Evolutionary conservation across 2,113 vertebrate genomes (phyloP), one percentile per base, ranked within the genome.

Genomic region (Nothobranchius furzeri): DNA sequence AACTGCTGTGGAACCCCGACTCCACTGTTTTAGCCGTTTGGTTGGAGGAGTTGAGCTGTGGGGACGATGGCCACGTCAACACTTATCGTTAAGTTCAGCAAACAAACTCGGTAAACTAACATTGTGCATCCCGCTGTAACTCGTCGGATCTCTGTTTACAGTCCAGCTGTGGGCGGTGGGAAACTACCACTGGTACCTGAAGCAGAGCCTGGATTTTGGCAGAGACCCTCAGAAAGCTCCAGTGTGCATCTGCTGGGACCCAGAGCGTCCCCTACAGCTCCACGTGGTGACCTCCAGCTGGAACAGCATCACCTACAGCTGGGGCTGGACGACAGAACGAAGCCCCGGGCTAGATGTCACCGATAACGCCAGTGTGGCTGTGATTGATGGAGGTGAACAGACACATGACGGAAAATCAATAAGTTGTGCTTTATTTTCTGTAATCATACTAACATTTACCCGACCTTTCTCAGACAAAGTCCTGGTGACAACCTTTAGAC

Each of bases 141-240:
- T 7, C 7, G 37, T 40, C 17, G 30, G 14, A 20, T 55, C 9
- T 50, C 0, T 9, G 1, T 30, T 66, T 76, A 0, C 76, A 99
- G 98, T 99, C 88, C 96, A 98, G 85, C 90, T 99, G 49, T 99
- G 98, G 98, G 93, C 91, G 0, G 91, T 94, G 48, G 94, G 94
- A 1, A 99, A 98, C 92, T 98, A 97, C 76, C 96, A 98, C 90
- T 99, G 96, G 97, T 99, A 99, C 68, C 92, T 98, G 81, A 99
- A 99, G 70, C 98, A 99, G 85, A 97, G 92, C 52, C 91, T 99
- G 1, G 86, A 92, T 85, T 98, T 98, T 5, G 90, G 93, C 48
- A 72, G 51, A 52, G 81, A 90, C 68, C 84, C 87, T 25, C 82
- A 80, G 12, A 90, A 82, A 69, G 90, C 61, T 35, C 90, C 96